phyloP scores from a whole-genome alignment of 2,113 vertebrate species.

The Notarius quadriscutis region DNA sequence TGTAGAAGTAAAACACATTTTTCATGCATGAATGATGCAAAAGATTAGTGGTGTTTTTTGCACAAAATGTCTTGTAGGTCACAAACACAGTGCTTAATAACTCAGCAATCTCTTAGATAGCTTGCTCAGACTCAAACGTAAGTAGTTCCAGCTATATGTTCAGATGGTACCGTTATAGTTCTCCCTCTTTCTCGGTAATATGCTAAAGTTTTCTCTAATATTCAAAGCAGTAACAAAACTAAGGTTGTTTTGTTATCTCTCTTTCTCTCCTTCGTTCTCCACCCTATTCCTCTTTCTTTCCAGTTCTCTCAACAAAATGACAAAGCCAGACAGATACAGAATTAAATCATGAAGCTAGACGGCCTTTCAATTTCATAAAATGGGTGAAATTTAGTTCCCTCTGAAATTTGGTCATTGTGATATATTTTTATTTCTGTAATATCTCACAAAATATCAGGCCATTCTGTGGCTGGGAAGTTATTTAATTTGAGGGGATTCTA shows the following conservation, averaged over 20 bases:
- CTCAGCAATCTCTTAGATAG: neutral
- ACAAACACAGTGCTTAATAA: neutral
- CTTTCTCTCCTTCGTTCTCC: neutral
- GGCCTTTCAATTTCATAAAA: too few species aligned
- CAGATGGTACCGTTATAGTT: neutral
- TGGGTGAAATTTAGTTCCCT: too few species aligned
- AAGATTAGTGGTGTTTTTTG: neutral
- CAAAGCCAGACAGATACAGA: neutral
- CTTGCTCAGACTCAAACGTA: neutral
- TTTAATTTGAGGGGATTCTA: too few species aligned
- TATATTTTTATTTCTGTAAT: too few species aligned
- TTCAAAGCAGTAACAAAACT: neutral
- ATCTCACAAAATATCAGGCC: too few species aligned
- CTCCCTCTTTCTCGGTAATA: neutral
- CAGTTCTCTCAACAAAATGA: neutral
- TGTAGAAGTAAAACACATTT: neutral
- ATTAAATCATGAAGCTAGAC: neutral
- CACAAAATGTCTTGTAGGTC: slow-evolving; percentile 2
- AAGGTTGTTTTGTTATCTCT: neutral
- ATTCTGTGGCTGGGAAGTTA: too few species aligned
- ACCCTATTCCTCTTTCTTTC: neutral
- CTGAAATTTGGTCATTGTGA: too few species aligned
- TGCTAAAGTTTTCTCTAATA: neutral
- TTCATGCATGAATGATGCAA: neutral
- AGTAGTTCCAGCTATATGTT: neutral